Base-by-base conservation (phyloP, 2,113 vertebrate genomes). In the Sapayoa aenigma region DNA sequence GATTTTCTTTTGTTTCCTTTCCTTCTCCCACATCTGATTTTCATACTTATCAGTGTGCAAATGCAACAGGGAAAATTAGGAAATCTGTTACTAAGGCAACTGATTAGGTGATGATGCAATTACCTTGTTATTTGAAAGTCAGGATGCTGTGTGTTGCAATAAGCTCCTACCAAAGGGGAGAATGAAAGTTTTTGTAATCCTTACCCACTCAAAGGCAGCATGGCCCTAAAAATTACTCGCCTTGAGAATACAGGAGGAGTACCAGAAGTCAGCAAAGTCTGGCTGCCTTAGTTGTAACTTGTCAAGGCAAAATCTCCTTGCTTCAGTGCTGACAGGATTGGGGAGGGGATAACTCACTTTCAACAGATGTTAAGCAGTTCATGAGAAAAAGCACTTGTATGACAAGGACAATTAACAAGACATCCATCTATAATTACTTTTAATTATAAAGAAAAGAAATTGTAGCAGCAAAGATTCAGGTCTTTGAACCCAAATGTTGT, bases 61-160 rank as follows among this genome's bases (percentile, higher is more conserved):
- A 97, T 94, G 83, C 92, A 96, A 95, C 46, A 84, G 92, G 96
- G 94, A 96, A 96, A 96, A 96, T 94, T 95, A 93, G 97, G 58
- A 95, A 95, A 95, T 96, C 95, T 94, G 97, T 98, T 98, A 96
- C 98, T 97, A 97, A 95, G 97, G 97, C 96, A 96, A 98, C 97
- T 90, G 96, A 97, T 97, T 96, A 97, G 97, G 95, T 97, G 97
- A 83, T 97, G 56, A 93, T 87, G 60, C 96, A 97, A 93, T 97
- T 97, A 97, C 84, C 83, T 91, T 96, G 62, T 94, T 95, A 94
- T 95, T 94, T 95, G 84, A 90, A 95, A 96, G 94, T 91, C 87
- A 95, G 95, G 92, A 56, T 91, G 85, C 59, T 67, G 82, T 83
- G 63, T 2, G 5, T 89, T 84, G 73, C 92, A 90, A 37, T 94